These are phyloP conservation scores for Hippopotamus amphibius DNA, from an alignment of 2,113 vertebrate genomes.

Conservation along the genomic window DNA sequence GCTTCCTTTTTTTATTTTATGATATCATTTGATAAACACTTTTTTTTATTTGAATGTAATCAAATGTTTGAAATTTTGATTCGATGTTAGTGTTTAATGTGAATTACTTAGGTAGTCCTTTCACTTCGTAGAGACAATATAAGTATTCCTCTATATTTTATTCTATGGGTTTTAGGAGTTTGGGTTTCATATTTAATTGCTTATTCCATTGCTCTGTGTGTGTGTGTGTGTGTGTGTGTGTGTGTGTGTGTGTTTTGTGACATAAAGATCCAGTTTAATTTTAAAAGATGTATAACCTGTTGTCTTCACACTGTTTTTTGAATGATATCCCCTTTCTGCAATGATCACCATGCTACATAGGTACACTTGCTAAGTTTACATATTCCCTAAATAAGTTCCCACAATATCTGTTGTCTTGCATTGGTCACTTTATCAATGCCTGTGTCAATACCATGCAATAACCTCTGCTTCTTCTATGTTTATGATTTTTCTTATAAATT, in stretches of 20 bases:
- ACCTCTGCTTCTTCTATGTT: neutral
- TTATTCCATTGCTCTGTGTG: neutral
- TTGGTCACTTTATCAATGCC: neutral
- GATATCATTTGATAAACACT: neutral
- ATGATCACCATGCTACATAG: neutral
- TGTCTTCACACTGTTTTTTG: neutral
- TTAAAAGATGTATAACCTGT: neutral
- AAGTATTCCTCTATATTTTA: neutral
- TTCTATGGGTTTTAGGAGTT: neutral
- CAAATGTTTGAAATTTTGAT: neutral
- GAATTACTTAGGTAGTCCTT: neutral
- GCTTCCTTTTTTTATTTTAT: neutral
- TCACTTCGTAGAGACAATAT: neutral
- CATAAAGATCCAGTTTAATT: neutral
- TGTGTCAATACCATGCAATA: neutral
- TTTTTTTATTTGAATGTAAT: neutral
- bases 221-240: neutral
- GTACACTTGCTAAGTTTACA: neutral
- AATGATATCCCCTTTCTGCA: neutral
- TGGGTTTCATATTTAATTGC: neutral
- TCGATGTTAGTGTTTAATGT: neutral
- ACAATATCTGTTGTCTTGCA: neutral
- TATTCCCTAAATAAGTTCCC: neutral
- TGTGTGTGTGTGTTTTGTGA: neutral
- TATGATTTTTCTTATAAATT: neutral